Percentiles rank a stretch among this genome's conserved stretches.
Evolutionary conservation across 2,113 vertebrate genomes (phyloP).

Genomic region (Xiphophorus hellerii): DNA sequence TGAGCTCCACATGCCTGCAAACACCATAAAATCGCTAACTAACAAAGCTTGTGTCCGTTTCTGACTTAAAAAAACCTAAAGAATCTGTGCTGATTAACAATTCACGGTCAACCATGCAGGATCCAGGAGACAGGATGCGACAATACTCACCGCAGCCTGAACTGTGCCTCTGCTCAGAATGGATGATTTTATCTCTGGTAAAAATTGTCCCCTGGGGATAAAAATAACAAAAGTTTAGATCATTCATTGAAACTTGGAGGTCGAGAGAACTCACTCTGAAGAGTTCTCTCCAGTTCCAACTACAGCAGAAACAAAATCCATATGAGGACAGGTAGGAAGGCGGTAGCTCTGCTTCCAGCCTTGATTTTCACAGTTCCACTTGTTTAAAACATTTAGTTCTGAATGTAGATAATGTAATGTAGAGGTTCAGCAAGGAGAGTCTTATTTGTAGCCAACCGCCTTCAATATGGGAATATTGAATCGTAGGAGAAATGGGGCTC

Average conservation of each 20-base stretch:
- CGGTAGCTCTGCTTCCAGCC: too few species aligned
- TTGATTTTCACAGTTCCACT: too few species aligned
- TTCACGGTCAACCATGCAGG: background rate
- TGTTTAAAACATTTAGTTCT: too few species aligned
- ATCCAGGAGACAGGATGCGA: constrained; percentile 24
- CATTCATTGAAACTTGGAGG: background rate
- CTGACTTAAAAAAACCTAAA: background rate
- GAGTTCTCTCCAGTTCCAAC: background rate
- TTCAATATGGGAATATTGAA: too few species aligned
- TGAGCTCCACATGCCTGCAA: constrained; percentile 87
- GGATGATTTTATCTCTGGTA: constrained; percentile 86
- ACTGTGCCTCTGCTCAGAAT: constrained; percentile 84
- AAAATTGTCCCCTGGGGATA: constrained; percentile 81
- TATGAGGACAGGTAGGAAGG: too few species aligned
- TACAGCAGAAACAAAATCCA: too few species aligned
- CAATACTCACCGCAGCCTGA: constrained; percentile 88
- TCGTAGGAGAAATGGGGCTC: too few species aligned
- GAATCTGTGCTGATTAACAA: too few species aligned
- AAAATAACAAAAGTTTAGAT: constrained; percentile 5
- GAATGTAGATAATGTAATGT: too few species aligned
- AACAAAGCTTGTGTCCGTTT: constrained; percentile 26
- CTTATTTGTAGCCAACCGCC: too few species aligned
- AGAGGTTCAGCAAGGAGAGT: too few species aligned
- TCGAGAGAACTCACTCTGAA: background rate
- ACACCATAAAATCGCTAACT: constrained; percentile 62